Evolutionary conservation across 2,888 invertebrate genomes (phyloP).

Genomic region (Opisthograptis luteolata): DNA sequence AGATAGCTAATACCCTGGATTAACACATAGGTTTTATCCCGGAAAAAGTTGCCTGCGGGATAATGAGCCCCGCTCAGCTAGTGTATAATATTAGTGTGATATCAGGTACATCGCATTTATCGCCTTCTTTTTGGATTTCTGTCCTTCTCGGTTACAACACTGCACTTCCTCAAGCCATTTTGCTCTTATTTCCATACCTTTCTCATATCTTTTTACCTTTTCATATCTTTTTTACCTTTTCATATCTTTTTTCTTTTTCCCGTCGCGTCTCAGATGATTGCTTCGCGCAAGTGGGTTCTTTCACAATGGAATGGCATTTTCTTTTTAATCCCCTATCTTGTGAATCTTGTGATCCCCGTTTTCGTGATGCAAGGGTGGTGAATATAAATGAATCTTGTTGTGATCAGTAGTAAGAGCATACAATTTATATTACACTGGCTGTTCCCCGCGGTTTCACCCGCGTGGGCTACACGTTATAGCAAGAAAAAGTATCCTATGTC

Average conservation of each 20-base stretch:
- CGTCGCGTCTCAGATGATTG: conserved; percentile 43
- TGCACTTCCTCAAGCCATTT: conserved; percentile 32
- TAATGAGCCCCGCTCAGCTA: no score
- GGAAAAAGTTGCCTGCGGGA: no score
- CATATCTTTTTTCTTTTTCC: conserved; percentile 27
- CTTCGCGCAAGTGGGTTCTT: conserved; percentile 49
- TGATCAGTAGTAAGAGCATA: no score
- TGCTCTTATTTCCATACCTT: conserved; percentile 29
- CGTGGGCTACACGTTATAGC: no score
- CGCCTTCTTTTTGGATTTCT: neutral
- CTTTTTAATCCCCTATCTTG: conserved; percentile 72
- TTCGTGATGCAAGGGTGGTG: conserved; percentile 38
- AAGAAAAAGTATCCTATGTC: no score
- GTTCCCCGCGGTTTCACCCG: no score
- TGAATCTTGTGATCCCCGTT: conserved; percentile 34
- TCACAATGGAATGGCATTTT: conserved; percentile 65
- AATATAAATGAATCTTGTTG: conserved; percentile 63
- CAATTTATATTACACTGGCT: no score
- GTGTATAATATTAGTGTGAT: no score
- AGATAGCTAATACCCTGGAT: no score
- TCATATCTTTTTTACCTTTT: conserved; percentile 14
- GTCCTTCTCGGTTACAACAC: conserved; percentile 15
- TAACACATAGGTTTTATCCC: no score
- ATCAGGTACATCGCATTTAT: neutral
- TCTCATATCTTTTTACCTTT: conserved; percentile 24